These are phyloP conservation scores for Morone saxatilis DNA, from an alignment of 2,113 vertebrate genomes.

Conservation along the genomic window DNA sequence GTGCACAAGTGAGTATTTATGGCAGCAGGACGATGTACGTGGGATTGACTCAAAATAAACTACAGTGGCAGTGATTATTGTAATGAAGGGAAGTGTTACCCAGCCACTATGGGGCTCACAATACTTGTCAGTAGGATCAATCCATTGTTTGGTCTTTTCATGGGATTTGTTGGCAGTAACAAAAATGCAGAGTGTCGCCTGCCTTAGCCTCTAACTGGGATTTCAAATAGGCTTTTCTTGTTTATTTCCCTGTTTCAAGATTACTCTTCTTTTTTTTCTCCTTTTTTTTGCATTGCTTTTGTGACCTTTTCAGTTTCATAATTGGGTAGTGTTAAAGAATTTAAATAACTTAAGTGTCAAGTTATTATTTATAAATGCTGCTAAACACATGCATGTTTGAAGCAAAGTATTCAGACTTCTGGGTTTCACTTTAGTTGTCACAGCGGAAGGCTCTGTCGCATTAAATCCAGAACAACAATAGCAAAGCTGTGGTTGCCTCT, in stretches of 20 bases:
- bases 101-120: not conserved
- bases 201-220: not conserved
- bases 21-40: not conserved
- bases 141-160: not conserved
- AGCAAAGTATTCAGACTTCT: constrained; percentile 14
- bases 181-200: not conserved
- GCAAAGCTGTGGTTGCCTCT: constrained; percentile 40
- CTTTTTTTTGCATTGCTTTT: not conserved
- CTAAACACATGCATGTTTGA: constrained; percentile 30
- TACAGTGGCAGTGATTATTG: not conserved
- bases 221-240: not conserved
- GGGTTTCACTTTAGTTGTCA: constrained; percentile 44
- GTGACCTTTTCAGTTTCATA: constrained; percentile 1
- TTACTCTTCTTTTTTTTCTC: not conserved
- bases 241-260: not conserved
- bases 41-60: not conserved
- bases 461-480: constrained; percentile 31
- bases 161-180: not conserved
- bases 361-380: constrained; percentile 27
- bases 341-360: not conserved
- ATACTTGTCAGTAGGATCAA: not conserved
- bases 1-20: not conserved
- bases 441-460: constrained; percentile 35
- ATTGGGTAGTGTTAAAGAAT: not conserved
- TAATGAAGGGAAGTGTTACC: not conserved